Evolutionary conservation across 2,888 invertebrate species (phyloP), one percentile per base, ranked within the genome.

Genomic region (Xanthorhoe designata): DNA sequence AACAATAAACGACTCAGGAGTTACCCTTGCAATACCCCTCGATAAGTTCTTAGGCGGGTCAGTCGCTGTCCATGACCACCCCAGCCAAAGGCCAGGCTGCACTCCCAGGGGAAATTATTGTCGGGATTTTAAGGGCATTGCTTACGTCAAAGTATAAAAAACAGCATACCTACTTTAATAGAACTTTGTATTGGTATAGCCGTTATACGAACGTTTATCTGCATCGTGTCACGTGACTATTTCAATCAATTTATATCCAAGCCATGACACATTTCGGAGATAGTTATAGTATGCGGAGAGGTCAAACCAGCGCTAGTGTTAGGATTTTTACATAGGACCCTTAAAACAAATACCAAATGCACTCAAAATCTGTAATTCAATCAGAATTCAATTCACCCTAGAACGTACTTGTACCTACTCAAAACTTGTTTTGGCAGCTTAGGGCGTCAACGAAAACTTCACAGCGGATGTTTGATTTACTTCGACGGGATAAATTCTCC

Each of bases 121-220:
- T 91, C 90, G 89, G 93, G 93, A 91, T 94, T 94, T 94, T 93
- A 93, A 94, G 94, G 94, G 92, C 91, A 91, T 84, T 87, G 88
- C 90, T 90, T 88, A 87, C 87, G 87, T 80, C 78, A 81, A 91
- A 84, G 83, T 86, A 90, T 83, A 91, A 92, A 92, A 91, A 90
- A 88, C 84, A 84, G 83, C 85, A 85, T 86, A 87, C n/a, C n/a
- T n/a, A n/a, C 83, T 86, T 84, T 88, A 88, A 88, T 88, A 85
- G 83, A 87, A 87, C 77, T 83, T 83, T 81, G 84, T 80, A 82
- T 79, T 80, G 76, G 80, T 45, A 38, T 19, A 42, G 53, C 49
- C 17, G 19, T 17, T 9, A 53, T 58, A 63, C 42, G 58, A 78
- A 81, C 78, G 82, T 83, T 83, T 83, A 88, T 90, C 87, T 76